Evolutionary conservation across 2,797 vertebrate genomes (phyloP).

Genomic region (Prunella strophiata): DNA sequence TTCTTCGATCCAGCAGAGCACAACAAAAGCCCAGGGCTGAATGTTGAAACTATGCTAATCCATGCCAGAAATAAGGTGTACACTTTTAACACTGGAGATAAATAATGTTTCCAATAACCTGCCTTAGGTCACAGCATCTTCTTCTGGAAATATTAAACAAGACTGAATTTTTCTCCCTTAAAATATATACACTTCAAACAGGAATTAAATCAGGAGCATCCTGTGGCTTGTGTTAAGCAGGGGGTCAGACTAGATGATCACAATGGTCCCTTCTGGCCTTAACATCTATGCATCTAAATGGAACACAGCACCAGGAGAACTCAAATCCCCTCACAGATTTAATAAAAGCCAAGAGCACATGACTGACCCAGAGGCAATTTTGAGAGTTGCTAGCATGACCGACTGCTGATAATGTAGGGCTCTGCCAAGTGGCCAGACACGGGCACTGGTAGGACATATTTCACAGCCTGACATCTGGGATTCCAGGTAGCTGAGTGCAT

Average conservation of each 20-base stretch:
- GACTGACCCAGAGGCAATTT: constrained; percentile 60
- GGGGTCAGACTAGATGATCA: neutral
- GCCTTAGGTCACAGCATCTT: neutral
- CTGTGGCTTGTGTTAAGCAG: neutral
- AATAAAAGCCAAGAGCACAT: constrained; percentile 59
- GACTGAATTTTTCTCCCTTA: neutral
- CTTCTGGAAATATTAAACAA: constrained; percentile 13
- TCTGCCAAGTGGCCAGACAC: constrained; percentile 45
- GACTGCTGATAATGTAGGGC: neutral
- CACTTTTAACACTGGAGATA: neutral
- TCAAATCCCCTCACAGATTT: constrained; percentile 47
- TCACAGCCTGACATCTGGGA: neutral
- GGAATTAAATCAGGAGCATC: constrained; percentile 17
- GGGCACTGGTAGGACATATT: neutral
- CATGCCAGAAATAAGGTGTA: neutral
- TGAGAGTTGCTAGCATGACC: neutral
- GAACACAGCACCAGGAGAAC: constrained; percentile 26
- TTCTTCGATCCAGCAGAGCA: neutral
- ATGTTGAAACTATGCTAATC: neutral
- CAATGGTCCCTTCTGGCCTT: constrained; percentile 10
- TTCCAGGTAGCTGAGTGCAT: neutral
- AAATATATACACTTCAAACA: constrained; percentile 2
- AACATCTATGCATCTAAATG: constrained; percentile 36
- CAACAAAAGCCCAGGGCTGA: neutral
- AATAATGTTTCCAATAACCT: neutral